These are phyloP conservation scores for Drosophila fuyamai DNA, from an alignment of 1,140 invertebrate genomes.

Conservation along the genomic window DNA sequence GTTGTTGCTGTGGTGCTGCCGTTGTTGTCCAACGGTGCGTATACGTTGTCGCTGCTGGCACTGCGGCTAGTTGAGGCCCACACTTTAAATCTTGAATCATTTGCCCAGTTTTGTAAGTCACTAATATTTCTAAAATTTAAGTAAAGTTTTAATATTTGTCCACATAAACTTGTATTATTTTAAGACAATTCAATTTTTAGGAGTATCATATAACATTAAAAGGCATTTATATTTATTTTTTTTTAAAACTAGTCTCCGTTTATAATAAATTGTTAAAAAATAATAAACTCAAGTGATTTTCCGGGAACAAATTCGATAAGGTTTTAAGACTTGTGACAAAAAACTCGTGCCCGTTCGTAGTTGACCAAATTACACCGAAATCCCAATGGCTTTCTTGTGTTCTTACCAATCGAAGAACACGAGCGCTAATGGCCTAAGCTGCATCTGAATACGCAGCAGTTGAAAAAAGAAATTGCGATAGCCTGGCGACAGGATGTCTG, in stretches of 20 bases:
- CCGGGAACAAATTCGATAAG: too few species aligned
- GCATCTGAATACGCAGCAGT: conserved; percentile 26
- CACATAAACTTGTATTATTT: too few species aligned
- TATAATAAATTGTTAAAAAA: too few species aligned
- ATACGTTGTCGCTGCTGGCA: conserved; percentile 31
- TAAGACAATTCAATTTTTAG: too few species aligned
- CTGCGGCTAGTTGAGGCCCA: background rate
- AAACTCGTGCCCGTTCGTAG: background rate
- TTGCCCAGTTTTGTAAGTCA: background rate
- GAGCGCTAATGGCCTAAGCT: conserved; percentile 46
- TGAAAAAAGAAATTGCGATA: conserved; percentile 4
- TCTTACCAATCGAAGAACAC: conserved; percentile 39
- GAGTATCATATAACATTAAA: too few species aligned
- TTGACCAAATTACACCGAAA: conserved; percentile 37
- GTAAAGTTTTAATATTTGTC: too few species aligned
- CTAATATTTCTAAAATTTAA: too few species aligned
- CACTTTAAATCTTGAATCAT: conserved; percentile 20
- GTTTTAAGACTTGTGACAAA: background rate
- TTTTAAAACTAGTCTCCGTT: too few species aligned
- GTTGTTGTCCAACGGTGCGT: conserved; percentile 32
- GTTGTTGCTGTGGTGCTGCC: conserved; percentile 9
- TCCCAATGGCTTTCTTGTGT: conserved; percentile 48
- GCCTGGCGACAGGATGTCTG: conserved; percentile 47
- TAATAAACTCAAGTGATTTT: too few species aligned
- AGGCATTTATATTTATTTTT: too few species aligned